Percentiles rank a stretch among this genome's conserved stretches.
These are phyloP conservation scores for Drosophila mercatorum DNA, from an alignment of 2,888 invertebrate species.

Conservation along the genomic window DNA sequence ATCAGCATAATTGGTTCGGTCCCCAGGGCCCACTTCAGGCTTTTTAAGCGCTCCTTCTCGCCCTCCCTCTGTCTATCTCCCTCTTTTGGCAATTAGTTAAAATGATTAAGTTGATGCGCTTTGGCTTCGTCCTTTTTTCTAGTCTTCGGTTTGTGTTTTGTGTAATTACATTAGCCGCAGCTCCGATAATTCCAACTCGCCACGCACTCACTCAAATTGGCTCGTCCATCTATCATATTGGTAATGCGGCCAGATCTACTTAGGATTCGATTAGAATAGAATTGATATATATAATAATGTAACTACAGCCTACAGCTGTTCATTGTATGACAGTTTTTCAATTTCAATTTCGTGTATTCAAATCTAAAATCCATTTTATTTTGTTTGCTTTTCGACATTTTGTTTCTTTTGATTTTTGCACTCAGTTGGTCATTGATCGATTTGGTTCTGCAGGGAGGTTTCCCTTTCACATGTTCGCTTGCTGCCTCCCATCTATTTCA, in stretches of 20 bases:
- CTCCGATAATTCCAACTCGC: conserved; percentile 71
- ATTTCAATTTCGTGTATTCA: conserved; percentile 43
- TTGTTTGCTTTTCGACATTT: conserved; percentile 28
- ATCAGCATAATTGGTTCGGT: conserved; percentile 83
- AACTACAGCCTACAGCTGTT: conserved; percentile 64
- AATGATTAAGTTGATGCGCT: conserved; percentile 79
- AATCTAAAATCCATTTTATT: conserved; percentile 33
- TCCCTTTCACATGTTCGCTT: conserved; percentile 1
- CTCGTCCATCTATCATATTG: conserved; percentile 69
- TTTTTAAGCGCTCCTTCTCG: conserved; percentile 66
- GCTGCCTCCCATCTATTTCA: conserved; percentile 9
- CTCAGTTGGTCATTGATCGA: conserved; percentile 56
- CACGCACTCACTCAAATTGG: conserved; percentile 79
- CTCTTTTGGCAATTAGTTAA: conserved; percentile 75
- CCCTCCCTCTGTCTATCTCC: background rate
- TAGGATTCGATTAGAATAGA: conserved; percentile 27
- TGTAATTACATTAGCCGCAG: conserved; percentile 81
- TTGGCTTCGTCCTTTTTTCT: conserved; percentile 30
- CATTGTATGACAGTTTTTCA: conserved; percentile 43
- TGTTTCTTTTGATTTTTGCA: conserved; percentile 15
- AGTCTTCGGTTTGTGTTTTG: conserved; percentile 31
- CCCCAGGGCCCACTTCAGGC: conserved; percentile 71
- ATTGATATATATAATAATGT: background rate
- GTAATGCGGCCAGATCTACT: conserved; percentile 36
- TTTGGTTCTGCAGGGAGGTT: conserved; percentile 23